A percentile compares a stretch with the other conserved stretches of the same genome.
phyloP scores from a whole-genome alignment of 2,113 vertebrate genomes.

The Hypocryptadius cinnamomeus region DNA sequence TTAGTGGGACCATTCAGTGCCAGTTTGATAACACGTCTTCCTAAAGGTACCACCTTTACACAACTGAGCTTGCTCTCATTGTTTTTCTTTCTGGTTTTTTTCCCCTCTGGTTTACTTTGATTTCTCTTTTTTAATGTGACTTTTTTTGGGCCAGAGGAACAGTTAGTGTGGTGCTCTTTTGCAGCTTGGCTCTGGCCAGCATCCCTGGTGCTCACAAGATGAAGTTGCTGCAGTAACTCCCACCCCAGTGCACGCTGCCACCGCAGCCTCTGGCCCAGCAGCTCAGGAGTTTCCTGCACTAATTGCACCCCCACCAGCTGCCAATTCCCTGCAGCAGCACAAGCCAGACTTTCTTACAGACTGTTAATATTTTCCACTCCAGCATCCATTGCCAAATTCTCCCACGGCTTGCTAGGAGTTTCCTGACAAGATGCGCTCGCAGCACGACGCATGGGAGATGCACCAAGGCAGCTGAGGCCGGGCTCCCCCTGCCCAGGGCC shows the following conservation, averaged over 20 bases:
- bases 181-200: conserved; percentile 12
- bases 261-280: neutral
- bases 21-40: neutral
- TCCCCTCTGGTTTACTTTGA: neutral
- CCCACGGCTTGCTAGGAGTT: conserved; percentile 56
- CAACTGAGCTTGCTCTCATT: neutral
- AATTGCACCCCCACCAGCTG: conserved; percentile 48
- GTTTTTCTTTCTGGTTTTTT: rapidly evolving
- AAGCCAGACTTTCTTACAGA: conserved; percentile 63
- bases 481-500: neutral
- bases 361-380: conserved; percentile 66
- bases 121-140: neutral
- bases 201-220: conserved; percentile 36
- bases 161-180: conserved; percentile 5
- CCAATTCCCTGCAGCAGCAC: conserved; percentile 38
- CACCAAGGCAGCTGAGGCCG: neutral
- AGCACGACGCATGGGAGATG: neutral
- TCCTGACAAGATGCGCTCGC: conserved; percentile 58
- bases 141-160: neutral
- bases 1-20: neutral
- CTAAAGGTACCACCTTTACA: neutral
- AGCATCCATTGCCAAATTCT: conserved; percentile 58
- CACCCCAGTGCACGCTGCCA: neutral
- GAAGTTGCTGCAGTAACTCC: neutral
- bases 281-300: conserved; percentile 60